Evolutionary conservation across 2,797 vertebrate genomes (phyloP).

Genomic region (Euthynnus affinis): DNA sequence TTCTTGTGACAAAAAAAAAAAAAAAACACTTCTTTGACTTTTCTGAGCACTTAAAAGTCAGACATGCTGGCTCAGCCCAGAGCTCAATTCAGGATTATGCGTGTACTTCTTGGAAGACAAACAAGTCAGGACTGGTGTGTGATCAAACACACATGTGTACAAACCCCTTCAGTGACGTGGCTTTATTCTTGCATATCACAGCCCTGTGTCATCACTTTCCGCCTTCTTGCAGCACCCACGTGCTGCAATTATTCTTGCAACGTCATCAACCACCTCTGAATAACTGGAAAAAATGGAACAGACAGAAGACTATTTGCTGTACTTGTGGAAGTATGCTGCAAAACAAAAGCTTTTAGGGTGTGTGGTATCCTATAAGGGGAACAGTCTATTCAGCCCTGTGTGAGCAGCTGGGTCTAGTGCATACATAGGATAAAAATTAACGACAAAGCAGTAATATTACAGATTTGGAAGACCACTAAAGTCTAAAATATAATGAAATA

Average conservation of each 20-base stretch:
- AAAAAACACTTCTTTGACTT: background rate
- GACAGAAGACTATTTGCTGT: background rate
- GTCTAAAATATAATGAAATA: background rate
- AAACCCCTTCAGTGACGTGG: constrained; percentile 38
- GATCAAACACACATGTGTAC: constrained; percentile 25
- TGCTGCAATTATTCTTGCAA: constrained; percentile 4
- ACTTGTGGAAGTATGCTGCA: background rate
- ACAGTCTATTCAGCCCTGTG: background rate
- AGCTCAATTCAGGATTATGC: background rate
- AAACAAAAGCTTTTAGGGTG: background rate
- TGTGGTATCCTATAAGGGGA: background rate
- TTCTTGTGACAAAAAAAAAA: background rate
- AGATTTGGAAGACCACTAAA: background rate
- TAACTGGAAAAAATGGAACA: background rate
- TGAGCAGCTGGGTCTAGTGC: background rate
- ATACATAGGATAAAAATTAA: background rate
- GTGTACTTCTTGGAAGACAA: constrained; percentile 9
- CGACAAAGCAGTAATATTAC: background rate
- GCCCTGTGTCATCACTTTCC: constrained; percentile 46
- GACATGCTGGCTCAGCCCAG: background rate
- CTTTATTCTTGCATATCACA: constrained; percentile 18
- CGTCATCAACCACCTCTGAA: constrained; percentile 22
- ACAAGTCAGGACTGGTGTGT: constrained; percentile 43
- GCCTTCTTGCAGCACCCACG: constrained; percentile 2
- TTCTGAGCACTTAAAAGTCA: background rate